These are phyloP conservation scores for Hippopotamyrus pictus DNA, from an alignment of 2,797 vertebrate species.

Conservation along the genomic window DNA sequence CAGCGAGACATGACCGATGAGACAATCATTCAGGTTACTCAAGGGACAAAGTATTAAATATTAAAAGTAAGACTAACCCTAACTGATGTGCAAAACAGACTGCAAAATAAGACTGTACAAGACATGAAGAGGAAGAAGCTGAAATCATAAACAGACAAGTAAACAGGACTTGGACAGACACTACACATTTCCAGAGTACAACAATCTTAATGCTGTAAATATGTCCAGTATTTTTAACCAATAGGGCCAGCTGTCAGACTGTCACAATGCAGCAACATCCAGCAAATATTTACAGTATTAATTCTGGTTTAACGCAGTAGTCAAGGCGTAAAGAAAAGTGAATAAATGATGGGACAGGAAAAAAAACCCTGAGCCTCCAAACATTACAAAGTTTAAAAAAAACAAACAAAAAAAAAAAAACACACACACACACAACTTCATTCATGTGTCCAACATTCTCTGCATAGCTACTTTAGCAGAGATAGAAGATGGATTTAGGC, in stretches of 20 bases:
- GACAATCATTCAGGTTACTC: not conserved
- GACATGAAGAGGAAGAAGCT: not conserved
- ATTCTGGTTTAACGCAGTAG: not conserved
- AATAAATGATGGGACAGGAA: not conserved
- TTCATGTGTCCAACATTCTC: slow-evolving; percentile 38
- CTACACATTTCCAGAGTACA: not conserved
- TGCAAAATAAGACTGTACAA: not conserved
- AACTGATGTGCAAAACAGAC: not conserved
- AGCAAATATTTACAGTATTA: not conserved
- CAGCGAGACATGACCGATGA: not conserved
- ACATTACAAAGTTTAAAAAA: slow-evolving; percentile 21
- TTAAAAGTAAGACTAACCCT: not conserved
- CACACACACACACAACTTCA: slow-evolving; percentile 36
- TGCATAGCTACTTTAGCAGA: slow-evolving; percentile 37
- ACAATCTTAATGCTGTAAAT: not conserved
- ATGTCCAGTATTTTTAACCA: not conserved
- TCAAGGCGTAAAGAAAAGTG: not conserved
- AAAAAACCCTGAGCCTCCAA: slow-evolving; percentile 53
- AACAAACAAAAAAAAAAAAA: not conserved
- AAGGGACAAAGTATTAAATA: not conserved
- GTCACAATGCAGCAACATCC: not conserved
- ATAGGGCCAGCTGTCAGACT: not conserved
- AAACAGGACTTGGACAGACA: not conserved
- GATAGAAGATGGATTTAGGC: slow-evolving; percentile 57
- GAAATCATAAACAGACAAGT: not conserved